Evolutionary conservation across 2,888 invertebrate species (phyloP).

Genomic region (Clostera curtula): DNA sequence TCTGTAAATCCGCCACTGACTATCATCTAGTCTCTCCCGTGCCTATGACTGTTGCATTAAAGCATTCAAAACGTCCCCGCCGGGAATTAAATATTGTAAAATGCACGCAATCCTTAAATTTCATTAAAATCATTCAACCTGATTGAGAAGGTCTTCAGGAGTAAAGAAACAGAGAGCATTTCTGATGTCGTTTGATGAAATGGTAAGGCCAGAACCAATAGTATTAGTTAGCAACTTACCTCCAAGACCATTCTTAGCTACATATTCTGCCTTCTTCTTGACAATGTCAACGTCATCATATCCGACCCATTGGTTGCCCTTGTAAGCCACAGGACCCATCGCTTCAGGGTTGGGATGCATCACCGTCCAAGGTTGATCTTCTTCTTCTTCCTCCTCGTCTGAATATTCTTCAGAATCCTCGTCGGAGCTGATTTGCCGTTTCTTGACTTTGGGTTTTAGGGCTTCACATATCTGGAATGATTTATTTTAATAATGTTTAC

Average conservation of each 20-base stretch:
- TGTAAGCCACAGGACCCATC: slow-evolving; percentile 92
- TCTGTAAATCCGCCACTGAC: no score
- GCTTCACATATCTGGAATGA: slow-evolving; percentile 87
- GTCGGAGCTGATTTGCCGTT: slow-evolving; percentile 39
- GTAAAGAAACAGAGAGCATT: no score
- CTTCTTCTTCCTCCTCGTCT: slow-evolving; percentile 77
- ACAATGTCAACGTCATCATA: slow-evolving; percentile 92
- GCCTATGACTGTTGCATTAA: no score
- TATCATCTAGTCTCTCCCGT: no score
- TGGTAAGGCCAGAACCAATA: background rate
- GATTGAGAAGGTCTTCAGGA: no score
- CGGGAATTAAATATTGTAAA: no score
- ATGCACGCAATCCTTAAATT: no score
- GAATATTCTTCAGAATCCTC: slow-evolving; percentile 52
- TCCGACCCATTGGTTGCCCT: slow-evolving; percentile 93
- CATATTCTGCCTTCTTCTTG: slow-evolving; percentile 88
- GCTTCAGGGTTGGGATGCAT: slow-evolving; percentile 86
- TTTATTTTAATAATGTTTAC: background rate
- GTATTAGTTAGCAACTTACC: slow-evolving; percentile 56
- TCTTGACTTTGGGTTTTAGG: slow-evolving; percentile 62
- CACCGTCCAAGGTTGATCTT: slow-evolving; percentile 80
- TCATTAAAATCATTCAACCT: no score
- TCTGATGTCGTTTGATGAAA: background rate
- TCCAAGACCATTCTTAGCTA: slow-evolving; percentile 87
- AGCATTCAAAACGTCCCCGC: no score